Evolutionary conservation across 2,888 invertebrate genomes (phyloP).

Genomic region (Disparrhopalites patrizii): DNA sequence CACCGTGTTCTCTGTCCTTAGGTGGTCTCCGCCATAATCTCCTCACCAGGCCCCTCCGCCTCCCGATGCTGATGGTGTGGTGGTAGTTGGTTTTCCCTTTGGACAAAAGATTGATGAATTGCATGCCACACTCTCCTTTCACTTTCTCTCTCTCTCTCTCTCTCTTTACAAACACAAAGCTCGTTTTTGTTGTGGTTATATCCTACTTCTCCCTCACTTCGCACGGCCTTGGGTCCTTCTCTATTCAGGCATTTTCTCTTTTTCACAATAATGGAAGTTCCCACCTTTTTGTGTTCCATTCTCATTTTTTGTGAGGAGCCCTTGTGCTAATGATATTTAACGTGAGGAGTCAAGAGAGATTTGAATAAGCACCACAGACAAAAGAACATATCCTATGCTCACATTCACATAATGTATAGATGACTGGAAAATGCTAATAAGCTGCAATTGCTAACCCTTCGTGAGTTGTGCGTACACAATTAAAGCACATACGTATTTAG

Average conservation of each 20-base stretch:
- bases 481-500: too few species aligned
- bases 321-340: too few species aligned
- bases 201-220: not conserved
- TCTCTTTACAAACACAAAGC: not conserved
- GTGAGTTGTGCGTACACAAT: too few species aligned
- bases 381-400: too few species aligned
- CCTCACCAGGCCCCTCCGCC: too few species aligned
- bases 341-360: too few species aligned
- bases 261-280: not conserved
- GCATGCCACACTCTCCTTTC: constrained; percentile 33
- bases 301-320: not conserved
- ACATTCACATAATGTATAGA: too few species aligned
- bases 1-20: constrained; percentile 10
- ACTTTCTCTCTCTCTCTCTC: constrained; percentile 7
- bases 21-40: constrained; percentile 32
- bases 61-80: too few species aligned
- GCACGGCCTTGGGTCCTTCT: not conserved
- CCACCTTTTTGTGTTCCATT: not conserved
- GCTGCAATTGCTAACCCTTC: too few species aligned
- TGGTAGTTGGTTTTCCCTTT: constrained; percentile 23
- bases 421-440: too few species aligned
- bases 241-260: not conserved
- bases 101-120: constrained; percentile 41
- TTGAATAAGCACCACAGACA: too few species aligned
- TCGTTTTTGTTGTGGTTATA: constrained; percentile 13